Evolutionary conservation across 2,888 invertebrate genomes (phyloP).

Genomic region (Polydrusus pterygomalis): DNA sequence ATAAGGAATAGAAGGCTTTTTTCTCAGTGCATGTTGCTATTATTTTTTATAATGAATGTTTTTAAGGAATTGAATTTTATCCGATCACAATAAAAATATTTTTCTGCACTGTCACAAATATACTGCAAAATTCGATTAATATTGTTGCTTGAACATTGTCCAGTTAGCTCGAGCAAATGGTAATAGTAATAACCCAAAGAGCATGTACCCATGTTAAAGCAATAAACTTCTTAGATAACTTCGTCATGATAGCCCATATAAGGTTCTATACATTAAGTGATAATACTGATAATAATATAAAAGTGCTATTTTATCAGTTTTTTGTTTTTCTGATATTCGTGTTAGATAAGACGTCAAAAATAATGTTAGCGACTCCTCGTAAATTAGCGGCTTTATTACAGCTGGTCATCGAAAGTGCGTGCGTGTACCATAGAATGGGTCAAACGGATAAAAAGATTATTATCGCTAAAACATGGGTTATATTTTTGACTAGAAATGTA

Average conservation of each 20-base stretch:
- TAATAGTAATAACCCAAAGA: background rate
- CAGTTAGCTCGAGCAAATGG: background rate
- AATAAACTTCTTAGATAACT: slow-evolving; percentile 4
- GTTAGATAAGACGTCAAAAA: slow-evolving; percentile 47
- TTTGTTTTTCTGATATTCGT: slow-evolving; percentile 41
- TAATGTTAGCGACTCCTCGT: slow-evolving; percentile 51
- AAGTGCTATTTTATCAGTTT: slow-evolving; percentile 16
- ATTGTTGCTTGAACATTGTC: background rate
- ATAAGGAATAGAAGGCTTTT: too few relatives aligned
- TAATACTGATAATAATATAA: too few relatives aligned
- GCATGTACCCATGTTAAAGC: slow-evolving; percentile 4
- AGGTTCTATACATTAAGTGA: slow-evolving; percentile 19
- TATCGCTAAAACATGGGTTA: slow-evolving; percentile 35
- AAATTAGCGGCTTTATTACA: slow-evolving; percentile 54
- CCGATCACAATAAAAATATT: too few relatives aligned
- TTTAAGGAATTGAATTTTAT: too few relatives aligned
- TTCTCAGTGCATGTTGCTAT: too few relatives aligned
- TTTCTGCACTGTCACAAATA: too few relatives aligned
- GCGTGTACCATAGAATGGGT: slow-evolving; percentile 48
- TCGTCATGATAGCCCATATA: background rate
- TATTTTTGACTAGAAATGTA: slow-evolving; percentile 14
- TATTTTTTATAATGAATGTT: too few relatives aligned
- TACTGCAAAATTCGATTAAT: background rate
- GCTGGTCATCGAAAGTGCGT: slow-evolving; percentile 45
- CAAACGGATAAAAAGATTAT: slow-evolving; percentile 44